Percentiles rank a stretch among this genome's conserved stretches.
These are phyloP conservation scores for Sus scrofa DNA, from an alignment of 2,113 vertebrate species.

Conservation along the genomic window DNA sequence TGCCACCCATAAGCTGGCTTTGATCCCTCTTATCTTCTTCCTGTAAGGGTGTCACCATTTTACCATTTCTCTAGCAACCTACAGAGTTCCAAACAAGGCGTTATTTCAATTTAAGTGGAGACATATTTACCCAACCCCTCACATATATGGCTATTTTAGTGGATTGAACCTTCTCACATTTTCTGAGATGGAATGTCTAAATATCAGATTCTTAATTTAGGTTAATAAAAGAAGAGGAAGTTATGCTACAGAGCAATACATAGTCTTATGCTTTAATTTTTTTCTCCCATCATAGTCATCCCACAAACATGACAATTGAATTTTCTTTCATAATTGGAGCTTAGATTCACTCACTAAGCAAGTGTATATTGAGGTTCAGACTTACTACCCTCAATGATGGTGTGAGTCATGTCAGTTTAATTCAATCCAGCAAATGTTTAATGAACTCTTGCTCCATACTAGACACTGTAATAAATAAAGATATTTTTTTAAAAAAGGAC, in stretches of 20 bases:
- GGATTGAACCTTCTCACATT: conserved; percentile 35
- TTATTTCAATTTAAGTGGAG: conserved; percentile 57
- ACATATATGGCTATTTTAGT: conserved; percentile 37
- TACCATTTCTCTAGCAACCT: conserved; percentile 49
- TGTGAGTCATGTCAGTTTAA: conserved; percentile 40
- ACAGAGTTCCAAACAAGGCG: conserved; percentile 43
- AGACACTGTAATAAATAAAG: conserved; percentile 4
- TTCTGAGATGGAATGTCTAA: conserved; percentile 47
- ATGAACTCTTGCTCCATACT: conserved; percentile 23
- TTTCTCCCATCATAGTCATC: not conserved
- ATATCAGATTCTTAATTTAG: conserved; percentile 39
- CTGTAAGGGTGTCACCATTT: conserved; percentile 58
- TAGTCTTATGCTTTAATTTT: not conserved
- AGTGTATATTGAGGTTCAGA: conserved; percentile 41
- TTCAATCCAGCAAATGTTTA: conserved; percentile 12
- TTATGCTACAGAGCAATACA: not conserved
- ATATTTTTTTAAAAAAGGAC: not conserved
- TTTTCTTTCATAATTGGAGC: not conserved
- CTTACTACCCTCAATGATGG: not conserved
- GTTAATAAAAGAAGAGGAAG: conserved; percentile 9
- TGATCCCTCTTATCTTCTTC: conserved; percentile 70
- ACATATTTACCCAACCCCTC: not conserved
- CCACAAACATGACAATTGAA: not conserved
- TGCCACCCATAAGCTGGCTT: conserved; percentile 58
- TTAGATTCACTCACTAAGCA: conserved; percentile 21